Base-by-base conservation (phyloP, 2,113 vertebrate species). In the Engraulis encrasicolus region DNA sequence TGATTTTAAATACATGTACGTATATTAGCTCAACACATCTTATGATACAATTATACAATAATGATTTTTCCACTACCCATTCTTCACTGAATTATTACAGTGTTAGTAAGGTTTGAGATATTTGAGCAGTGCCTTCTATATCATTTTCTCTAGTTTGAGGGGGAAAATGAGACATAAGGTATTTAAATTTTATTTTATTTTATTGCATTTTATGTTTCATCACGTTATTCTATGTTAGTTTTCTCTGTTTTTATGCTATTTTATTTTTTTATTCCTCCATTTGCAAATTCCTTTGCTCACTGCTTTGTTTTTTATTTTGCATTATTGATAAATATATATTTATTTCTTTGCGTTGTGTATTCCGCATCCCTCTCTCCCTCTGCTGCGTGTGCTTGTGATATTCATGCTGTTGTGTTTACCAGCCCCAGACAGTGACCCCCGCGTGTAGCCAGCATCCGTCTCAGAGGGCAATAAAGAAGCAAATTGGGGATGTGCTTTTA, bases 401-500 rank as follows among this genome's bases (percentile, higher is more conserved):
- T n/a, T n/a, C n/a, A n/a, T n/a, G n/a, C 50, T 88, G 49, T 50
- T 38, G 27, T 79, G 82, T 85, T 88, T 82, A 80, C 78, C 36
- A 80, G 85, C 7, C 71, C 84, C 40, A 77, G 81, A 66, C 38
- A 74, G 54, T 88, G 86, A 89, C 86, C 86, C n/a, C 89, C 78
- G 86, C 84, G 79, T 74, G 83, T 87, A 88, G 71, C 52, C 80
- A 79, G 78, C 84, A 86, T 84, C 87, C 85, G 74, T 78, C n/a
- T n/a, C 82, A 90, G 86, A 92, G 87, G 89, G 87, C 88, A 87
- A 92, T 87, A 91, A 88, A 83, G 83, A 91, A 91, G 89, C 93
- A 94, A 95, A 96, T 95, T 94, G 93, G 27, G 91, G 92, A 88
- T 95, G 94, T 94, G 94, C 93, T 95, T 96, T 96, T 94, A 94